Evolutionary conservation across 1,140 invertebrate species (phyloP), one percentile per base, ranked within the genome.

Genomic region (Tetragonula clypearis): DNA sequence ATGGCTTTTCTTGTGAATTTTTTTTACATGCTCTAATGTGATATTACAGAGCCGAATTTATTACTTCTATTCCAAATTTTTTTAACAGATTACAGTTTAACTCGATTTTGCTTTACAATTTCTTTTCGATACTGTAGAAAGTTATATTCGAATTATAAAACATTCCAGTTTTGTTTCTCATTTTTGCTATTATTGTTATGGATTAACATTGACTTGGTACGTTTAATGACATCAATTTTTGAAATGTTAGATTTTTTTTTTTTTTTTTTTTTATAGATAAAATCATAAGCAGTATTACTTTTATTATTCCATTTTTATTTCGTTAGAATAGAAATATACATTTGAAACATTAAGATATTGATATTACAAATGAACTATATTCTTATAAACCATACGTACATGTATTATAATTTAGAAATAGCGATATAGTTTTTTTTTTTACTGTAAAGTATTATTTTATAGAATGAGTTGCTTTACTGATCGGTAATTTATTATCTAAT

Each of bases 1-100:
- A 81, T 90, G 88, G 88, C 88, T 90, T 90, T 84, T 69, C 77
- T 72, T 82, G 9, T 41, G n/a, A 80, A 73, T 79, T 86, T 72
- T 72, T 62, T 85, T 76, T 73, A 81, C 35, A 81, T 6, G 79
- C 84, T 81, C 79, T 74, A 80, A 85, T 75, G 81, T 83, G 75
- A 79, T 83, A 86, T 77, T 86, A 79, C n/a, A 78, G 58, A 88
- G 71, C 82, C 73, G 12, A 56, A 85, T 84, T 66, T 19, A 79
- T 55, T 35, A 66, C 30, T 83, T 68, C 35, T 49, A 30, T 65
- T 78, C 53, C 9, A 66, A 66, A 66, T 26, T 74, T 21, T 30
- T 72, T 55, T 35, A 15, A 19, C 26, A 19, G 15, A 30, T 21
- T 30, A 79, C 26, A 14, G 1, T 55, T 11, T 6, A 17, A 65